These are phyloP conservation scores for Andrena dorsata DNA, from an alignment of 2,888 invertebrate species.

Conservation along the genomic window DNA sequence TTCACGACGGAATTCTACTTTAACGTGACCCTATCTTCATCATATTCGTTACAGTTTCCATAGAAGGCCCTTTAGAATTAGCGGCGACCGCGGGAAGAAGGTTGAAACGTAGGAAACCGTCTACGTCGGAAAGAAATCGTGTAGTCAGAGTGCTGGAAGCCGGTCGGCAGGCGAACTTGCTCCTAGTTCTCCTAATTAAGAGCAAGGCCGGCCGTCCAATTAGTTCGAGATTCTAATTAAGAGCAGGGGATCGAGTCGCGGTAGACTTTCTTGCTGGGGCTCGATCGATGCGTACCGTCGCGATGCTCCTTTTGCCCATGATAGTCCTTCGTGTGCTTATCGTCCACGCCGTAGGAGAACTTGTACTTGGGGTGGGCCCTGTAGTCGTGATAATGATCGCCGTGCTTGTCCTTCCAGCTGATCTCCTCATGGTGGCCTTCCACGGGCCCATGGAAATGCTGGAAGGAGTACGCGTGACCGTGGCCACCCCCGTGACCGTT, in stretches of 20 bases:
- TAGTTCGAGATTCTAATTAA: constrained; percentile 74
- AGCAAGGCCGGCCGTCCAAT: constrained; percentile 66
- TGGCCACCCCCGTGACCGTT: constrained; percentile 23
- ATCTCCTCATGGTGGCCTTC: constrained; percentile 71
- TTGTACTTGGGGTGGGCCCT: constrained; percentile 76
- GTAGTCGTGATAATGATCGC: constrained; percentile 74
- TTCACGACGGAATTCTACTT: constrained; percentile 3
- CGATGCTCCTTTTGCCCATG: constrained; percentile 77
- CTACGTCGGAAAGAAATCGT: constrained; percentile 8
- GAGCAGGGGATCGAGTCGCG: constrained; percentile 59
- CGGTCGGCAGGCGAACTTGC: constrained; percentile 43
- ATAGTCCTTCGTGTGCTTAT: constrained; percentile 75
- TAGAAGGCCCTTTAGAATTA: neutral
- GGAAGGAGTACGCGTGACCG: constrained; percentile 67
- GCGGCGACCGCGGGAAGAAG: neutral
- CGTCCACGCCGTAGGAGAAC: constrained; percentile 73
- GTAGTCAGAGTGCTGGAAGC: constrained; percentile 12
- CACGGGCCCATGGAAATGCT: constrained; percentile 66
- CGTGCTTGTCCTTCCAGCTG: constrained; percentile 75
- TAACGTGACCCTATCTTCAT: neutral
- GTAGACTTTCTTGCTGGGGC: constrained; percentile 26
- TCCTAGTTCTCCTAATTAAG: constrained; percentile 71
- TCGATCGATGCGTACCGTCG: constrained; percentile 69
- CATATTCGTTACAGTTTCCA: neutral
- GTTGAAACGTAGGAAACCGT: neutral